Percentiles rank a stretch among this genome's conserved stretches.
These are phyloP conservation scores for Taxidea taxus DNA, from an alignment of 2,113 vertebrate genomes.

Conservation along the genomic window DNA sequence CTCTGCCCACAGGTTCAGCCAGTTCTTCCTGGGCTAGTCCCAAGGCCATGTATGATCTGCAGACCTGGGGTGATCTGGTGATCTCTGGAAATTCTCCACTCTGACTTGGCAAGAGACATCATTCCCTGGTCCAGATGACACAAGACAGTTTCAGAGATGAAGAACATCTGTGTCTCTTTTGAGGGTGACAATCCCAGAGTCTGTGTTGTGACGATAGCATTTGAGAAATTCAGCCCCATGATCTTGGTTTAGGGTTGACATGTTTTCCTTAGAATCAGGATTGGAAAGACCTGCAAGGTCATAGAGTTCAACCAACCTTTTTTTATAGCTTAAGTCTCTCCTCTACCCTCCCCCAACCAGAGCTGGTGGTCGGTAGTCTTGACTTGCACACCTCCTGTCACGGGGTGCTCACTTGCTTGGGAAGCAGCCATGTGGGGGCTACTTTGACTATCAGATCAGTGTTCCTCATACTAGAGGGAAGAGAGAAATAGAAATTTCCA, in stretches of 20 bases:
- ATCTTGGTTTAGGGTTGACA: not conserved
- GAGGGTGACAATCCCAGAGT: too few relatives aligned
- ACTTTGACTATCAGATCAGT: not conserved
- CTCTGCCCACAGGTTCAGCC: not conserved
- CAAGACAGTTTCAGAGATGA: not conserved
- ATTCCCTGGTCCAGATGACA: not conserved
- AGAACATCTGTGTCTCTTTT: not conserved
- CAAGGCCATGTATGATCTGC: not conserved
- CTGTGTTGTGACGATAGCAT: not conserved
- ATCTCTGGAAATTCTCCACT: not conserved
- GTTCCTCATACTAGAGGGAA: not conserved
- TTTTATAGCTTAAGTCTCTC: not conserved
- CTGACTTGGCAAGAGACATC: not conserved
- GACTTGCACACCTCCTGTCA: not conserved
- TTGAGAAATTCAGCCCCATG: not conserved
- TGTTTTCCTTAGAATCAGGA: not conserved
- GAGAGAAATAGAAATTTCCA: not conserved
- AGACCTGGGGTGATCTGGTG: not conserved
- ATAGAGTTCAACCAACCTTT: not conserved
- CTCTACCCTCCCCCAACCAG: not conserved
- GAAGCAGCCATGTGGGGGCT: not conserved
- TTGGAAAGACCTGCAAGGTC: not conserved
- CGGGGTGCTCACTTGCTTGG: not conserved
- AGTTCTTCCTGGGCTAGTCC: not conserved
- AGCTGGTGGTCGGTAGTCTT: not conserved